Base-by-base conservation (phyloP, 2,113 vertebrate genomes). In the Eptesicus fuscus region DNA sequence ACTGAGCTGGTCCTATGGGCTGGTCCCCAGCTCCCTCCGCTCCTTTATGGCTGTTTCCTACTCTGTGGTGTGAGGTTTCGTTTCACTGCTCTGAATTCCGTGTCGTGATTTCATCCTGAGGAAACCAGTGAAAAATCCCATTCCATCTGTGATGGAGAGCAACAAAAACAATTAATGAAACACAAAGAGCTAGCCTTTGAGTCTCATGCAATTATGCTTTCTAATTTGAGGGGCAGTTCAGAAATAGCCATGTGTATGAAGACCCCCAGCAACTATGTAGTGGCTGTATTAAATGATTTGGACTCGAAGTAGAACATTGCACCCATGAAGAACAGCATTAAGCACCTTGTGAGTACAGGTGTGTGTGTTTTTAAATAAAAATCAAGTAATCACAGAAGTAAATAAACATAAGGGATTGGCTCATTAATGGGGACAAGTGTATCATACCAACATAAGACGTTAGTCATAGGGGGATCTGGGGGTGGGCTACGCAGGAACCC, bases 61-160 rank as follows among this genome's bases (percentile, higher is more conserved):
- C 88, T 98, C 96, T 97, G 59, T 77, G 37, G 93, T 56, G 78
- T 98, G 98, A 98, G 98, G 85, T 95, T 96, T 97, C 88, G 96
- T 95, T 97, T 96, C 85, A 74, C 97, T 97, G 97, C 95, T 97
- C 96, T 95, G 88, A 97, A 93, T 98, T 97, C 93, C 96, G 88
- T 95, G 80, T 87, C 96, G 96, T 97, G 98, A 97, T 98, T 98
- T 97, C 95, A 97, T 98, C 98, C 98, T 94, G 95, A 97, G 97
- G 94, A 98, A 97, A 98, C 95, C 97, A 98, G 98, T 98, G 97
- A 97, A 98, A 98, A 98, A 95, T 98, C 4, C 30, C 63, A 32
- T 32, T 99, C 98, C 98, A 98, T 99, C 98, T 98, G 98, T 98
- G 98, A 99, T 98, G 98, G 98, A 98, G 98, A 98, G 93, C 97